Evolutionary conservation across 2,113 vertebrate species (phyloP), one percentile per base, ranked within the genome.

Genomic region (Xenopus tropicalis): DNA sequence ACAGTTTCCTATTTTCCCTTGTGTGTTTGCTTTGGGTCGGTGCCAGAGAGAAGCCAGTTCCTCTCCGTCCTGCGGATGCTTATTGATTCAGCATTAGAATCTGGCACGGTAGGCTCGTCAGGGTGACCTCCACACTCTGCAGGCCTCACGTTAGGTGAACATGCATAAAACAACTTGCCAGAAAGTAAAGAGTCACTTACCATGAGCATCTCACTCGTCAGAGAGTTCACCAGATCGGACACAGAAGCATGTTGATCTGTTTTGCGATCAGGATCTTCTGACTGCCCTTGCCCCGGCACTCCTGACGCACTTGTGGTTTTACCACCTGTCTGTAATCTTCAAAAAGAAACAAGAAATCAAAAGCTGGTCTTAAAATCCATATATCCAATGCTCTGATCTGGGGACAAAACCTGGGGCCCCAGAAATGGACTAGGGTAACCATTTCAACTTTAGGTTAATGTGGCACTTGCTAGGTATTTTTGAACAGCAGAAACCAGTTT

Each of bases 161-260:
- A 69, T 11, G 4, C 12, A 1, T n/a, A 7, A 6, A 23, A 22
- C 9, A 4, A 7, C 17, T 22, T 29, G 14, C 17, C 1, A 19
- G 37, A 48, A 42, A 52, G 1, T 0, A 29, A 1, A 1, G 17
- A 48, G 11, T 0, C n/a, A 83, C 91, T 88, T 91, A 98, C 96
- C 97, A 99, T 99, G 52, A 98, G 92, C 97, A 98, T 97, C 89
- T 98, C 97, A 66, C 96, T 98, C 80, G 96, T 99, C 79, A 99
- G 90, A 59, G 97, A 98, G 86, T 99, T 99, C 82, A 94, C 96
- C 61, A 99, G 91, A 84, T 98, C 96, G 0, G 97, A 95, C 65
- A 98, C 95, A 0, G 97, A 98, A 70, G 97, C 97, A 66, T 85
- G 94, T 0, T 95, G 91, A 59, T 98, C 96, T 0, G 93, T 94